A percentile compares a stretch with the other conserved stretches of the same genome.
These are phyloP conservation scores for Megalonaias nervosa DNA, from an alignment of 1,140 invertebrate genomes.

Conservation along the genomic window DNA sequence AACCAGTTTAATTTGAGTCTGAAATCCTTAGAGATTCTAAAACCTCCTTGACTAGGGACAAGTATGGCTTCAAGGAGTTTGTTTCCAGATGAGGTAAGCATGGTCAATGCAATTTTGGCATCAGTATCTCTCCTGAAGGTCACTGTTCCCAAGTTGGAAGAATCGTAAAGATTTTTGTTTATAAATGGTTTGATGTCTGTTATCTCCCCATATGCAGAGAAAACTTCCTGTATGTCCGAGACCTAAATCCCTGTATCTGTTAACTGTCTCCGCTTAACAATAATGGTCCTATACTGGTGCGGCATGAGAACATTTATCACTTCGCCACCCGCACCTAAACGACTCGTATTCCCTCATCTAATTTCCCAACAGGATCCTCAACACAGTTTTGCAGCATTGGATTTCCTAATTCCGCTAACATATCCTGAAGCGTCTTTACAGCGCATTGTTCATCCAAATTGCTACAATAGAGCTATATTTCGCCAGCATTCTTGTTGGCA, in stretches of 20 bases:
- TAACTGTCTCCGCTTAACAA: slow-evolving; percentile 22
- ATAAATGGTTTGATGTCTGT: slow-evolving; percentile 15
- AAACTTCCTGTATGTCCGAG: slow-evolving; percentile 7
- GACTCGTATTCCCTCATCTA: slow-evolving; percentile 16
- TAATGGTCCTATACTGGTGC: slow-evolving; percentile 39
- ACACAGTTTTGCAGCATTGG: slow-evolving; percentile 26
- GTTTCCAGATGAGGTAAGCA: slow-evolving; percentile 12
- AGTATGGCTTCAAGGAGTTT: slow-evolving; percentile 6
- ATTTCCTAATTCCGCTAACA: slow-evolving; percentile 16
- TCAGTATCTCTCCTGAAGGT: slow-evolving; percentile 38
- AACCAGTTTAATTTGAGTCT: slow-evolving; percentile 52
- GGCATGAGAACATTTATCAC: slow-evolving; percentile 36
- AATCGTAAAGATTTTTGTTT: slow-evolving; percentile 11
- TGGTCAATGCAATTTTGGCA: slow-evolving; percentile 40
- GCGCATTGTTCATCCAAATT: slow-evolving; percentile 1
- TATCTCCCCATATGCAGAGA: slow-evolving; percentile 8
- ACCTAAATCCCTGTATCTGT: slow-evolving; percentile 6
- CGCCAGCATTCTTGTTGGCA: slow-evolving; percentile 43
- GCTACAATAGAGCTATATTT: slow-evolving; percentile 43
- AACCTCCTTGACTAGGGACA: background rate
- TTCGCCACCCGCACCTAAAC: slow-evolving; percentile 37
- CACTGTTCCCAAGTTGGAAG: slow-evolving; percentile 45
- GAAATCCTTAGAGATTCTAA: slow-evolving; percentile 33
- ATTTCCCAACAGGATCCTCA: slow-evolving; percentile 31
- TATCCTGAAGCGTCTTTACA: slow-evolving; percentile 1